phyloP scores from a whole-genome alignment of 35 echinoderm and acorn worm genomes.

The Strongylocentrotus purpuratus region DNA sequence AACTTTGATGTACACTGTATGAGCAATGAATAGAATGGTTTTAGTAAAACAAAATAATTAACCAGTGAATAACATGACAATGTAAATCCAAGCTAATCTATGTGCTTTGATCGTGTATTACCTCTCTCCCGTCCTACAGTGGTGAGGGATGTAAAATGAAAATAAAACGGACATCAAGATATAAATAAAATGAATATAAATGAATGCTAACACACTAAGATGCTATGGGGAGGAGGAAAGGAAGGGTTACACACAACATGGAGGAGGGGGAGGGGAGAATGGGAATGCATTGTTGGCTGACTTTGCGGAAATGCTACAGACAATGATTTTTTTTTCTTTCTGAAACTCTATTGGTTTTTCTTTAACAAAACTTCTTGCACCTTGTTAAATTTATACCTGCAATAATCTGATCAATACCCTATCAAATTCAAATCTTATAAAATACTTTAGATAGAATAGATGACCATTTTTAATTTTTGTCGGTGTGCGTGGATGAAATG shows the following conservation, averaged over 20 bases:
- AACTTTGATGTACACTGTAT: background rate
- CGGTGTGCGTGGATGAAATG: no score
- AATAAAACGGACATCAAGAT: background rate
- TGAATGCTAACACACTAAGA: background rate
- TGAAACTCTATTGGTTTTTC: background rate
- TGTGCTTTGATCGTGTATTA: background rate
- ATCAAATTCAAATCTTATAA: no score
- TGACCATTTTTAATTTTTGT: no score
- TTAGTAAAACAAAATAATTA: background rate
- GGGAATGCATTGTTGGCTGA: background rate
- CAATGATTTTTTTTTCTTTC: no score
- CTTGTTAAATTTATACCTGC: background rate
- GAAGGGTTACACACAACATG: no score
- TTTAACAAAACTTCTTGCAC: background rate
- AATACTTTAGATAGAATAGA: no score
- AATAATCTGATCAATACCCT: background rate
- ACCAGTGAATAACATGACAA: background rate
- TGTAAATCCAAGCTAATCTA: background rate
- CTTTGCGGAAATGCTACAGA: background rate
- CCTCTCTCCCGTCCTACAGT: background rate
- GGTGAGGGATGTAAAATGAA: background rate
- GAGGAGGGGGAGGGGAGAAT: no score
- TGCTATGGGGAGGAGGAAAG: background rate
- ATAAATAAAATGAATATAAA: background rate
- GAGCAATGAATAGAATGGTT: background rate